Conservation (phyloP, 2,888 invertebrate species). For the Acleris sparsana region DNA sequence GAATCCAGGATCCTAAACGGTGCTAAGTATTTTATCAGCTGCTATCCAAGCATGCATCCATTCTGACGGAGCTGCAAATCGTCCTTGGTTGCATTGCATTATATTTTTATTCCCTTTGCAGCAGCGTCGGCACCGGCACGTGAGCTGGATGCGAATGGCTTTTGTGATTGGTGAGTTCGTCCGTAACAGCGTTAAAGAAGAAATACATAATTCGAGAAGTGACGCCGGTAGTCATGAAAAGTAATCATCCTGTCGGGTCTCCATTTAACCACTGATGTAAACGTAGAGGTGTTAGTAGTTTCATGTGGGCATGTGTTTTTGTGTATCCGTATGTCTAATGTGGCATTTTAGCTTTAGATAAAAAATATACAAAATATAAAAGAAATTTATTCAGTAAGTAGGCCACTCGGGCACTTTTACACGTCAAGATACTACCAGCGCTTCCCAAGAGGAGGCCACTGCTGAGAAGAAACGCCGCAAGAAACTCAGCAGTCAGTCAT, state of each 20-base stretch:
- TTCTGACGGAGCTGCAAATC: slow-evolving; percentile 29
- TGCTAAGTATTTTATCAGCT: slow-evolving; percentile 11
- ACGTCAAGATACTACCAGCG: too few species aligned
- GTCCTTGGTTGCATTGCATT: slow-evolving; percentile 29
- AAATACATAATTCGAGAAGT: slow-evolving; percentile 15
- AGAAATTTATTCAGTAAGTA: too few species aligned
- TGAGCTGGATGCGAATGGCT: slow-evolving; percentile 17
- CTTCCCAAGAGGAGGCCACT: too few species aligned
- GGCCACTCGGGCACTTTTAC: too few species aligned
- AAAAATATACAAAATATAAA: too few species aligned
- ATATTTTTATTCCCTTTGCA: slow-evolving; percentile 33
- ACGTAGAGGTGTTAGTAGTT: too few species aligned
- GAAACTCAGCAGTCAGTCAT: too few species aligned
- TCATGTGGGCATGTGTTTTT: too few species aligned
- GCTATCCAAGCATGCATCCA: slow-evolving; percentile 16
- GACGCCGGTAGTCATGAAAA: slow-evolving; percentile 1
- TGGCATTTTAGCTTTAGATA: too few species aligned
- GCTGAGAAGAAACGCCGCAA: too few species aligned
- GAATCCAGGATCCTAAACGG: slow-evolving; percentile 1
- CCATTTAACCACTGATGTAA: not conserved
- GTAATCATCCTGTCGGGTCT: not conserved
- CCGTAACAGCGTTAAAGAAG: slow-evolving; percentile 22
- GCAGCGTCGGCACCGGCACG: slow-evolving; percentile 16
- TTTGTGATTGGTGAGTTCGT: slow-evolving; percentile 23
- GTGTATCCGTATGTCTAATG: too few species aligned